Base-by-base conservation (phyloP, 2,888 invertebrate genomes). In the Erebia epiphron region DNA sequence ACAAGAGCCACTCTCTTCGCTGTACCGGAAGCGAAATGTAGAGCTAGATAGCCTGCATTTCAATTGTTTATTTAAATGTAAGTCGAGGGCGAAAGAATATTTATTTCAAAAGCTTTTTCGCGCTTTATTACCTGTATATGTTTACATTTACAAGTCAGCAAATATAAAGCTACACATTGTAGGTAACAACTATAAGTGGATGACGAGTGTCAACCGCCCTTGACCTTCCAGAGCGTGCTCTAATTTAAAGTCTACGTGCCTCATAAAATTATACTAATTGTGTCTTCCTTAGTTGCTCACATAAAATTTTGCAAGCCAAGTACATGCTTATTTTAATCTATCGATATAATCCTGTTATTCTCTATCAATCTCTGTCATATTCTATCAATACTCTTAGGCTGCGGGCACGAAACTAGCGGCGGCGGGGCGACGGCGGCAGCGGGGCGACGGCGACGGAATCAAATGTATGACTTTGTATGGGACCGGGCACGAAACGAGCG, bases 221-320 rank as follows among this genome's bases (percentile, higher is more conserved):
- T 75, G 74, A 57, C 50, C 68, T 69, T 70, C 70, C 68, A 68
- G 67, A 68, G 74, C 68, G 69, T 71, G 75, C 60, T 68, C 67
- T 54, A 60, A 64, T 60, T 61, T 46, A 74, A 76, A 74, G 78
- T 70, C 78, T 79, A 80, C 83, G 85, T 84, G 83, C 82, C 83
- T 77, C 77, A 76, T 73, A 70, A 75, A 80, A 79, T 79, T 82
- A 79, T 78, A 79, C 76, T 80, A 83, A 82, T 82, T 76, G 75
- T 76, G 58, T 60, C 4, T n/a, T 41, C 41, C 74, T 76, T 77
- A 86, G 85, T 81, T 86, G 86, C 86, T 87, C 35, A 35, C 35
- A 35, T 35, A 35, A 35, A 35, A 35, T 35, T 35, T 35, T 35
- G 7, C 35, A 35, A 35, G 35, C 7, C 35, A 35, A 35, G 35